A percentile compares a stretch with the other conserved stretches of the same genome.
Evolutionary conservation across 2,113 vertebrate genomes (phyloP).

Genomic region (Poeciliopsis prolifica): DNA sequence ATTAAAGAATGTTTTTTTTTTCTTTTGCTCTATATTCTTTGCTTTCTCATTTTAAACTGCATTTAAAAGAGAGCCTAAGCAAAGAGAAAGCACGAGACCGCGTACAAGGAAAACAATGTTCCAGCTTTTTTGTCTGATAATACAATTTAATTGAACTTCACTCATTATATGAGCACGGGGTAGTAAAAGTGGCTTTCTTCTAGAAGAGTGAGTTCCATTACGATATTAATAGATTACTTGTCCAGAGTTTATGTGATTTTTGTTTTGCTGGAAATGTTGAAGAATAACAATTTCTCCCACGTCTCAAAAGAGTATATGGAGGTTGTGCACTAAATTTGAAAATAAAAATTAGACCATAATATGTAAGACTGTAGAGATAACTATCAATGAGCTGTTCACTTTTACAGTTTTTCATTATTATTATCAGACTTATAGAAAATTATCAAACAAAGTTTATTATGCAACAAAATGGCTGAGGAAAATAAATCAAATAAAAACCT

Average conservation of each 20-base stretch:
- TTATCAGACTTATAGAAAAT: too few species aligned
- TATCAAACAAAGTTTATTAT: too few species aligned
- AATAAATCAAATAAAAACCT: too few species aligned
- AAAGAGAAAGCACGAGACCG: background rate
- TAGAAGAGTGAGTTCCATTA: background rate
- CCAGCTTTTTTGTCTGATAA: background rate
- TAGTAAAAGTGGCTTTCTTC: background rate
- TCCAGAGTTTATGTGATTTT: background rate
- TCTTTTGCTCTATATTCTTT: background rate
- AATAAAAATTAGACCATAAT: too few species aligned
- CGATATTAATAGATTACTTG: background rate
- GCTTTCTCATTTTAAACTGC: background rate
- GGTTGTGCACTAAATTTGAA: too few species aligned
- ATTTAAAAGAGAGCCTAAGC: background rate
- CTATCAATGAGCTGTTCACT: too few species aligned
- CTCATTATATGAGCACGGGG: background rate
- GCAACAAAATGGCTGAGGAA: too few species aligned
- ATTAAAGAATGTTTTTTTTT: slow-evolving; percentile 43
- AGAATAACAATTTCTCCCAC: background rate
- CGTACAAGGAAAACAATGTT: background rate
- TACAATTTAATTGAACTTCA: background rate
- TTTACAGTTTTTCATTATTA: too few species aligned
- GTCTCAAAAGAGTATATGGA: too few species aligned
- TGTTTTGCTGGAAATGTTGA: background rate
- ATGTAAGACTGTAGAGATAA: too few species aligned